Conservation (phyloP, 2,113 vertebrate genomes). For the Rattus rattus region DNA sequence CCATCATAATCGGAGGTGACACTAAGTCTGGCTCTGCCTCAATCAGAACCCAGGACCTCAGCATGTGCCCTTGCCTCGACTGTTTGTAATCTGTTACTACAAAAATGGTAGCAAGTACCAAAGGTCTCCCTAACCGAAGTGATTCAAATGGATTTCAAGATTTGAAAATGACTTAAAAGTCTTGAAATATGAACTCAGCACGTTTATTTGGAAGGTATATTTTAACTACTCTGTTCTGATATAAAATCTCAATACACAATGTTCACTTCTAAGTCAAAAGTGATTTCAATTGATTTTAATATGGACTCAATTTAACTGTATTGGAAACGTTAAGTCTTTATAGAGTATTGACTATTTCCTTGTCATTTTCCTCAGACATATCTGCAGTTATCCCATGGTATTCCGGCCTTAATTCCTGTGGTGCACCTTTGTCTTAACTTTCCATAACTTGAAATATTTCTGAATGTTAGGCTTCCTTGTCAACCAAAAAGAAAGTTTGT, state of each 20-base stretch:
- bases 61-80: background rate
- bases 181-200: background rate
- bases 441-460: background rate
- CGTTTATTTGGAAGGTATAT: background rate
- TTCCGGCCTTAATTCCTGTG: background rate
- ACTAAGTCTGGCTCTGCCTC: background rate
- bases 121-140: background rate
- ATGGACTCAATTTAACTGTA: background rate
- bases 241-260: background rate
- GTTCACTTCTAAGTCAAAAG: background rate
- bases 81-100: background rate
- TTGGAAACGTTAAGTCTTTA: background rate
- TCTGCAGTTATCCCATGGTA: background rate
- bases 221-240: background rate
- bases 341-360: background rate
- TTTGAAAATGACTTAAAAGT: background rate
- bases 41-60: background rate
- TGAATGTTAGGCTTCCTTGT: background rate
- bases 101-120: background rate
- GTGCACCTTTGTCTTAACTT: background rate
- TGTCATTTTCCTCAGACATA: background rate
- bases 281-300: background rate
- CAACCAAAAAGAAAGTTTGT: conserved; percentile 12
- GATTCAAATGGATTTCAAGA: background rate
- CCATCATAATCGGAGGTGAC: background rate